Base-by-base conservation (phyloP, 1,140 invertebrate species). In the Lepidurus arcticus region DNA sequence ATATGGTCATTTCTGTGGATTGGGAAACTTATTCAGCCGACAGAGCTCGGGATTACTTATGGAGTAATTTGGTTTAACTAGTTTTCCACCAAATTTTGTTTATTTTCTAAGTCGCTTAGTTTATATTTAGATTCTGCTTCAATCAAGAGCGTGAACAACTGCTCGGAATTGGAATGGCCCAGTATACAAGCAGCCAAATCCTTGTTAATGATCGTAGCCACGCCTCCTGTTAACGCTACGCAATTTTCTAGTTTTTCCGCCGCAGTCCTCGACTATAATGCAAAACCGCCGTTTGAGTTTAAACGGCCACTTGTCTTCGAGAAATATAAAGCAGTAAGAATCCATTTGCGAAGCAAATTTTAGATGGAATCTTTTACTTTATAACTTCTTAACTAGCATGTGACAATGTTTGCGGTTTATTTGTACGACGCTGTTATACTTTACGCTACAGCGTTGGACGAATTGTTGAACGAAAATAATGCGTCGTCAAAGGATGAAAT, bases 1-100 rank as follows among this genome's bases (percentile, higher is more conserved):
- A 98, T 84, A 93, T 97, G 87, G 93, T 98, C 73, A 96, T 98
- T 83, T 94, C 93, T 84, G 92, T 97, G 8, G 95, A 98, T 83
- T 94, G 93, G 88, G 91, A 94, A 87, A 92, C 91, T 0, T 96
- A 94, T 84, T 89, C 90, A 10, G 85, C 87, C 53, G 90, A 90
- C 82, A 91, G 93, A 83, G 90, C 92, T 10, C 86, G 90, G 79
- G 92, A 92, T 85, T 98, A 97, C 87, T 90, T 98, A 84, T 95
- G 93, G 88, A 91, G 94, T 93, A 86, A 92, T 91, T 90, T 84
- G 81, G 13, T 84, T 82, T 53, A 42, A 78, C n/a, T 9, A 44
- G 4, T 47, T 24, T 21, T 78, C 34, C 7, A 0, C 76, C n/a
- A 7, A 42, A 24, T 77, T 75, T 75, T 16, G 21, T 42, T 44